Evolutionary conservation across 1,140 invertebrate species (phyloP), one percentile per base, ranked within the genome.

Genomic region (Amyelois transitella): DNA sequence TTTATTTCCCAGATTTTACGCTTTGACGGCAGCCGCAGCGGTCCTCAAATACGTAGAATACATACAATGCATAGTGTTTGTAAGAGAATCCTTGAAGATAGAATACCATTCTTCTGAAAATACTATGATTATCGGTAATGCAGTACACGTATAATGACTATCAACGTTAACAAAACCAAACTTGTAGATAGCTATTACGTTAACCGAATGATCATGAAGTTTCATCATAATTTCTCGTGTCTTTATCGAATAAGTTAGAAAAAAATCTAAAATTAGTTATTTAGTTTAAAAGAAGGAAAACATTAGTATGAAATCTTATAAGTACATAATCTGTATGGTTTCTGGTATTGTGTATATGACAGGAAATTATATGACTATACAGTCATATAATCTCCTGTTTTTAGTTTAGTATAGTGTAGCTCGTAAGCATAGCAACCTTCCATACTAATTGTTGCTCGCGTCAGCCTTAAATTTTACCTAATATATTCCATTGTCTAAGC

Each of bases 11-110:
- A 93, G 94, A 69, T 97, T 96, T 82, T 97, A 97, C 75, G 94
- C 94, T 43, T 79, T 98, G 43, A 92, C 95, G 49, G 92, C 96
- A 14, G 92, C 92, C 17, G 91, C 93, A 45, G 96, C 96, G 3
- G 86, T 98, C 1, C 77, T 97, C 1, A 96, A 94, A 69, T 98
- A 97, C 77, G 90, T 96, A 3, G 95, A 97, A 80, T 92, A 92
- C 60, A 92, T 93, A 56, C 93, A 96, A 71, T 94, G 93, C 65
- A 88, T 96, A 17, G 88, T 93, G 12, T 96, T 95, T 87, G 91
- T 92, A 4, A 91, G 92, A 43, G 91, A 93, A 68, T 95, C 96
- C 0, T 81, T 98, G 43, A 94, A 93, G 83, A 90, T 98, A 45
- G 91, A 94, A 58, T 98, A 95, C 83, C 92, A 94, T 78, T 93